Conservation (phyloP, 1,140 invertebrate genomes). For the Drosophila navojoa region DNA sequence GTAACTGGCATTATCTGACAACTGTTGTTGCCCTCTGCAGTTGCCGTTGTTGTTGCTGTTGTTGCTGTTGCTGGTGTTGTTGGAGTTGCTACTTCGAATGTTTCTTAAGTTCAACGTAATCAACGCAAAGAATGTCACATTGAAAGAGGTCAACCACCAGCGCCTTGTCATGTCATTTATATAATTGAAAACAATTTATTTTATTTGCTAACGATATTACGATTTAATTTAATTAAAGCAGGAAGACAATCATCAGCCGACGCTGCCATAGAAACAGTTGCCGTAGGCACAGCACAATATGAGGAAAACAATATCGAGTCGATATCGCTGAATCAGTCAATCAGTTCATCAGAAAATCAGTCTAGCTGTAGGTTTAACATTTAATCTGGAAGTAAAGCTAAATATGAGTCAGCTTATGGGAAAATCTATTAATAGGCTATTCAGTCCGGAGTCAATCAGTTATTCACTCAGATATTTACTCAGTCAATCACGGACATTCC, state of each 20-base stretch:
- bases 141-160: slow-evolving; percentile 82
- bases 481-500: too few species aligned
- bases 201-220: slow-evolving; percentile 80
- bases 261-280: slow-evolving; percentile 23
- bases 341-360: background rate
- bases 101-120: slow-evolving; percentile 49
- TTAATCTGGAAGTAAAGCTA: too few species aligned
- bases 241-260: slow-evolving; percentile 38
- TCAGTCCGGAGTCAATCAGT: too few species aligned
- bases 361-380: too few species aligned
- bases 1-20: slow-evolving; percentile 64
- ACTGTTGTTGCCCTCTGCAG: slow-evolving; percentile 55
- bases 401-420: too few species aligned
- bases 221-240: slow-evolving; percentile 75
- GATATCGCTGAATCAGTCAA: background rate
- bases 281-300: background rate
- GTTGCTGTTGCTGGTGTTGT: slow-evolving; percentile 43
- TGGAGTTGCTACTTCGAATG: slow-evolving; percentile 8
- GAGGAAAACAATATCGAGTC: background rate
- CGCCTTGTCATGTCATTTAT: slow-evolving; percentile 72
- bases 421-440: too few species aligned
- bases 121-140: slow-evolving; percentile 75
- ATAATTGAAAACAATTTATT: slow-evolving; percentile 80
- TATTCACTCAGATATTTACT: too few species aligned
- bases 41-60: slow-evolving; percentile 39